Base-by-base conservation (phyloP, 2,888 invertebrate species). In the Zaprionus obscuricornis region DNA sequence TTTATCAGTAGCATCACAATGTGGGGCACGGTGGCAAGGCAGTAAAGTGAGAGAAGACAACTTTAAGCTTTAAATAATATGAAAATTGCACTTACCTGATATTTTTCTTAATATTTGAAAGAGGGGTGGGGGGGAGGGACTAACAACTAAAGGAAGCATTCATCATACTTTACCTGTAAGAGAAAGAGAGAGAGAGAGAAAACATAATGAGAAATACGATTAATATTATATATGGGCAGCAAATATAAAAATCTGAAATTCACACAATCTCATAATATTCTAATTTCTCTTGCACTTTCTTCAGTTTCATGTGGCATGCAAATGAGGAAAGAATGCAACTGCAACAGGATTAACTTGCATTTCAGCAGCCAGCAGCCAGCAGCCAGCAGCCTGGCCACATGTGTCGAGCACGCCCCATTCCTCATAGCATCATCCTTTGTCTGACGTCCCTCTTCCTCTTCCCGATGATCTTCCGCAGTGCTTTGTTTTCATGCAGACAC, bases 111-210 rank as follows among this genome's bases (percentile, higher is more conserved):
- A n/a, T n/a, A n/a, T n/a, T n/a, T n/a, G n/a, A n/a, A n/a, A n/a
- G n/a, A n/a, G n/a, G n/a, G n/a, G n/a, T n/a, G n/a, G n/a, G n/a
- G n/a, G n/a, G n/a, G 4, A 18, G 20, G 36, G 13, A 11, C 47
- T 52, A 42, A 16, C 24, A 31, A 34, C n/a, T 47, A 60, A 52
- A 40, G 20, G 13, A 31, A 27, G 22, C 36, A 43, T 57, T 57
- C 66, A 49, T 51, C 52, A 70, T 84, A 82, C 84, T 75, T 82
- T 82, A 82, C 82, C 82, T 82, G 81, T 34, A 76, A 70, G 7
- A 11, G 16, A 10, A 50, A 39, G 20, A 37, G 5, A 46, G 20
- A 13, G 6, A 14, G 8, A 59, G 11, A 34, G 22, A 55, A 20
- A 50, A 18, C n/a, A 27, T 51, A 31, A 27, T n/a, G 11, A 7